Percentiles rank a stretch among this genome's conserved stretches.
Evolutionary conservation across 2,888 invertebrate genomes (phyloP).

Genomic region (Flabesymbios commensalis): DNA sequence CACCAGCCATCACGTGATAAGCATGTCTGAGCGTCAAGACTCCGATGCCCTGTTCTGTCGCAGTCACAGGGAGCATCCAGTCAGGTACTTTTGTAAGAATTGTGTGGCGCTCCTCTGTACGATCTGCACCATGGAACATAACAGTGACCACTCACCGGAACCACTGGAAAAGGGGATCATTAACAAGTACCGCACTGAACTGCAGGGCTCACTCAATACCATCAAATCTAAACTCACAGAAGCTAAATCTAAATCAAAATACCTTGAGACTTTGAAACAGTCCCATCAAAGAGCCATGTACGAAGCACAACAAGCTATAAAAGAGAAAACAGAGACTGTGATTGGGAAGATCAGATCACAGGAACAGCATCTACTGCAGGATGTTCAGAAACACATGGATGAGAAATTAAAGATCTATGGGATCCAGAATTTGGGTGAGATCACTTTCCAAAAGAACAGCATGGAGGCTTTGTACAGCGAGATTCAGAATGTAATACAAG

Average conservation of each 20-base stretch:
- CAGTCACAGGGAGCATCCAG: conserved; percentile 25
- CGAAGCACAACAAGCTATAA: conserved; percentile 25
- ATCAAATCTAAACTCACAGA: conserved; percentile 23
- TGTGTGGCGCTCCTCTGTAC: conserved; percentile 33
- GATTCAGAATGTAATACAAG: conserved; percentile 23
- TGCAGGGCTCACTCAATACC: conserved; percentile 13
- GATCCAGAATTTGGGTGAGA: conserved; percentile 27
- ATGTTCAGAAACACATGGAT: conserved; percentile 27
- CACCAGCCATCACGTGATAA: conserved; percentile 26
- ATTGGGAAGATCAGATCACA: conserved; percentile 23
- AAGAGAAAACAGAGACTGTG: conserved; percentile 18
- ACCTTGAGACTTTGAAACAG: conserved; percentile 31
- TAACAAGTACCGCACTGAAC: conserved; percentile 24
- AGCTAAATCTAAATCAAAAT: conserved; percentile 25
- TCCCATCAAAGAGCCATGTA: conserved; percentile 28
- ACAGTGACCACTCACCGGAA: conserved; percentile 25
- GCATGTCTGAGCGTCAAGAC: conserved; percentile 14
- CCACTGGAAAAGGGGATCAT: conserved; percentile 29
- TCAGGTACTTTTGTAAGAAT: conserved; percentile 31
- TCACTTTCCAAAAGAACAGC: conserved; percentile 25
- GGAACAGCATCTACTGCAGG: conserved; percentile 24
- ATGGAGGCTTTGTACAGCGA: conserved; percentile 26
- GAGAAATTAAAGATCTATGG: conserved; percentile 22
- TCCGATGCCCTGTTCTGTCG: conserved; percentile 27
- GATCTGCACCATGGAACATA: conserved; percentile 34